phyloP scores from a whole-genome alignment of 2,113 vertebrate genomes.

The Uropsilus gracilis region DNA sequence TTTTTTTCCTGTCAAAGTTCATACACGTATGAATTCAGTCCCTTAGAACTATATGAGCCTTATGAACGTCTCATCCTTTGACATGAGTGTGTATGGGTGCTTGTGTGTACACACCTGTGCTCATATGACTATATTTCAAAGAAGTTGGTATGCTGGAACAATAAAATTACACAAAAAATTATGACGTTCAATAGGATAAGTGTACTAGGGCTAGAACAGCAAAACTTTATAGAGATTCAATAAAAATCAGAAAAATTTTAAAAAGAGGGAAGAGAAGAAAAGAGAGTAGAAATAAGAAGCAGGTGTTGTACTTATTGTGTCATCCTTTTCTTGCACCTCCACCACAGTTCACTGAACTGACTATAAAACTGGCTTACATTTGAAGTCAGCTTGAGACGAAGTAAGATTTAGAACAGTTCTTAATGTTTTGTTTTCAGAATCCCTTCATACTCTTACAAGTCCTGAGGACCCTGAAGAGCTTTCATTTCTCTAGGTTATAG shows the following conservation, averaged over 20 bases:
- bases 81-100: background rate
- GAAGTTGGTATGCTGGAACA: background rate
- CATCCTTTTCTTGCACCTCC: background rate
- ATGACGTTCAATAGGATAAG: background rate
- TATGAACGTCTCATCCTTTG: background rate
- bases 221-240: background rate
- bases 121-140: background rate
- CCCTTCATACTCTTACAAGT: background rate
- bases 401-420: background rate
- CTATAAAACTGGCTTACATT: background rate
- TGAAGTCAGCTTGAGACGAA: background rate
- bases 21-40: background rate
- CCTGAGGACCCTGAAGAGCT: background rate
- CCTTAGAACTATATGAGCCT: background rate
- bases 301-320: background rate
- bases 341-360: background rate
- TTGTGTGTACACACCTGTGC: background rate
- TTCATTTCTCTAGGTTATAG: background rate
- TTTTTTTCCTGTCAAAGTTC: background rate
- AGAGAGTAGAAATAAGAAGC: background rate
- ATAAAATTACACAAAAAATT: slow-evolving; percentile 22
- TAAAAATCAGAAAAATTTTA: background rate
- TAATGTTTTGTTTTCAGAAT: background rate
- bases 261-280: background rate
- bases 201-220: background rate